Percentiles rank a stretch among this genome's conserved stretches.
These are phyloP conservation scores for Melieria crassipennis DNA, from an alignment of 2,888 invertebrate genomes.

Conservation along the genomic window DNA sequence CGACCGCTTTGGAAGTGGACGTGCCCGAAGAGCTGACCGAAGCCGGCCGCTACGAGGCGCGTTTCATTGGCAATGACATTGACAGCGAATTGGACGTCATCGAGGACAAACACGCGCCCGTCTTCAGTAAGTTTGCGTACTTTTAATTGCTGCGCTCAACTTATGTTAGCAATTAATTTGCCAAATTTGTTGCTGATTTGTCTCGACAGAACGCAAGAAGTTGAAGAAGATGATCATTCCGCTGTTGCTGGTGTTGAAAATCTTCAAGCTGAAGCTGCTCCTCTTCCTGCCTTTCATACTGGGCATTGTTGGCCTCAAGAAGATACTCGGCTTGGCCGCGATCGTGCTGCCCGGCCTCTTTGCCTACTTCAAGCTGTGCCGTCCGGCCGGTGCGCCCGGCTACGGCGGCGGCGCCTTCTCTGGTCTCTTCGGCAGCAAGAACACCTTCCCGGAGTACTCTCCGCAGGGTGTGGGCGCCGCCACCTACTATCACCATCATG, in stretches of 20 bases:
- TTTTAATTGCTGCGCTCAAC: slow-evolving; percentile 6
- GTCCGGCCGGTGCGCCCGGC: slow-evolving; percentile 71
- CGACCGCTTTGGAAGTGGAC: slow-evolving; percentile 79
- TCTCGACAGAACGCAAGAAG: slow-evolving; percentile 76
- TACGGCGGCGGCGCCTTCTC: slow-evolving; percentile 61
- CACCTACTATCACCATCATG: slow-evolving; percentile 68
- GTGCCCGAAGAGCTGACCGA: slow-evolving; percentile 81
- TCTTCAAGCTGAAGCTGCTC: slow-evolving; percentile 84
- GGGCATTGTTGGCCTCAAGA: slow-evolving; percentile 85
- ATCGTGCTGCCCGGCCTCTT: slow-evolving; percentile 82
- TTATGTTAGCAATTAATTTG: slow-evolving; percentile 23
- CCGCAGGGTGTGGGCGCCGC: slow-evolving; percentile 79
- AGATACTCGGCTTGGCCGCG: slow-evolving; percentile 82
- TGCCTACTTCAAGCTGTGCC: slow-evolving; percentile 86
- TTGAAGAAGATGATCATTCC: slow-evolving; percentile 85
- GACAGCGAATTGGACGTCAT: slow-evolving; percentile 84
- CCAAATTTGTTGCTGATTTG: not conserved
- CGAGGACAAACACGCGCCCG: slow-evolving; percentile 82
- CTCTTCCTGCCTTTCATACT: slow-evolving; percentile 84
- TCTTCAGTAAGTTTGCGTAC: slow-evolving; percentile 74
- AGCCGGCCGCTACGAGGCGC: slow-evolving; percentile 78
- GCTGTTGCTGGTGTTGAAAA: slow-evolving; percentile 80
- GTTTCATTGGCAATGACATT: slow-evolving; percentile 86
- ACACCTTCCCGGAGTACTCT: slow-evolving; percentile 72
- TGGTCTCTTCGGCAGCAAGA: slow-evolving; percentile 57